phyloP scores from a whole-genome alignment of 2,888 invertebrate genomes.

The Metopia argyrocephala region DNA sequence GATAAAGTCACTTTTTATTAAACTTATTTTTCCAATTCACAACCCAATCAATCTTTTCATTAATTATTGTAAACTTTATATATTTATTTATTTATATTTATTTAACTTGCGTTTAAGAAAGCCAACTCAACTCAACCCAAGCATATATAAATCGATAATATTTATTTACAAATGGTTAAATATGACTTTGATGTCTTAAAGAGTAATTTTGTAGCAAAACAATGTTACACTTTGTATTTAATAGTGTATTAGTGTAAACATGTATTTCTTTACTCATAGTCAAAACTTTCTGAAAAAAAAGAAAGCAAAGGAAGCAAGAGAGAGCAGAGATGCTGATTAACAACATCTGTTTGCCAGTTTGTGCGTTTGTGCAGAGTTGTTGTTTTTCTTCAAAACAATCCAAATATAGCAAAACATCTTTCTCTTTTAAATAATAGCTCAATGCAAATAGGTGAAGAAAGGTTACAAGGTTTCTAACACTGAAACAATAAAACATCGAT shows the following conservation, averaged over 20 bases:
- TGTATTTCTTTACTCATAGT: neutral
- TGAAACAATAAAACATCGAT: no score
- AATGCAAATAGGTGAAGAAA: no score
- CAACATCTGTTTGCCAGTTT: conserved; percentile 46
- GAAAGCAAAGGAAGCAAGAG: conserved; percentile 11
- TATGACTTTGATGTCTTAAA: conserved; percentile 50
- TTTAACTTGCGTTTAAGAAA: conserved; percentile 4
- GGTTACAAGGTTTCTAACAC: no score
- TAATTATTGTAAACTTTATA: no score
- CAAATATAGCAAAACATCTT: conserved; percentile 38
- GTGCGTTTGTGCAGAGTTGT: neutral
- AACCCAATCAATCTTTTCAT: conserved; percentile 1
- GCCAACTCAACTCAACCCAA: neutral
- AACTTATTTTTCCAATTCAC: no score
- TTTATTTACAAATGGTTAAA: conserved; percentile 40
- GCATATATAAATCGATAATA: conserved; percentile 15
- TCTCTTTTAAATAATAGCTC: no score
- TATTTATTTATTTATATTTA: no score
- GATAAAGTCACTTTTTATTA: no score
- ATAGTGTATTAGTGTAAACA: conserved; percentile 1
- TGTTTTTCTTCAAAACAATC: conserved; percentile 29
- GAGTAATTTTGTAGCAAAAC: neutral
- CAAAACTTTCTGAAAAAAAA: neutral
- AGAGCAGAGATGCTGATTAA: conserved; percentile 45
- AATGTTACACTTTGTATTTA: neutral